phyloP scores from a whole-genome alignment of 2,797 vertebrate genomes.

The Typhlichthys eigenmanni region DNA sequence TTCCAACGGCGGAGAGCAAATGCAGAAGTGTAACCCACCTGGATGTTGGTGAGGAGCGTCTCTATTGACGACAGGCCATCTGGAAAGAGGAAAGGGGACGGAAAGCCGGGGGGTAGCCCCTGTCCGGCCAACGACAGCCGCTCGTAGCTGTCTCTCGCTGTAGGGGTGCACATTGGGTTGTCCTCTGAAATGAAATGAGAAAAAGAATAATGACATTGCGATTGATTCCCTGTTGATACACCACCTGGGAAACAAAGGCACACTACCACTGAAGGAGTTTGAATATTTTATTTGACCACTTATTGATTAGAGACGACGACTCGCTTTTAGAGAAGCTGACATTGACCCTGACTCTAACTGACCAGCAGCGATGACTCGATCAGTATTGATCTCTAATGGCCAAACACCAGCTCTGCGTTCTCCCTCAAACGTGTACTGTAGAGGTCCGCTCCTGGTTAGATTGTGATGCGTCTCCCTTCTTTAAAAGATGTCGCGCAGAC shows the following conservation, averaged over 20 bases:
- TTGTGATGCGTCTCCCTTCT: conserved; percentile 72
- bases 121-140: conserved; percentile 95
- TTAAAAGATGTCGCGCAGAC: conserved; percentile 88
- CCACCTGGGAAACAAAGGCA: background rate
- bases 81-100: conserved; percentile 97
- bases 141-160: conserved; percentile 97
- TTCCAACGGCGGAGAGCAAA: background rate
- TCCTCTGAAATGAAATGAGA: conserved; percentile 84
- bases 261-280: no score
- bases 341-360: conserved; percentile 34
- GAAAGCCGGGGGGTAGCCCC: conserved; percentile 93
- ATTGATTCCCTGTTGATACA: background rate
- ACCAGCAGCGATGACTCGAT: conserved; percentile 24
- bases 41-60: conserved; percentile 95
- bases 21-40: conserved; percentile 43
- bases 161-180: conserved; percentile 94
- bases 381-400: conserved; percentile 41
- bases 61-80: conserved; percentile 99
- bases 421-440: conserved; percentile 21
- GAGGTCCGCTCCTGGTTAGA: conserved; percentile 65
- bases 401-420: conserved; percentile 21
- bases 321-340: conserved; percentile 24
- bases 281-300: background rate
- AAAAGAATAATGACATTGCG: conserved; percentile 23
- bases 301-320: background rate